Conservation (phyloP, 2,888 invertebrate species). For the Gisinianus flammeolus region DNA sequence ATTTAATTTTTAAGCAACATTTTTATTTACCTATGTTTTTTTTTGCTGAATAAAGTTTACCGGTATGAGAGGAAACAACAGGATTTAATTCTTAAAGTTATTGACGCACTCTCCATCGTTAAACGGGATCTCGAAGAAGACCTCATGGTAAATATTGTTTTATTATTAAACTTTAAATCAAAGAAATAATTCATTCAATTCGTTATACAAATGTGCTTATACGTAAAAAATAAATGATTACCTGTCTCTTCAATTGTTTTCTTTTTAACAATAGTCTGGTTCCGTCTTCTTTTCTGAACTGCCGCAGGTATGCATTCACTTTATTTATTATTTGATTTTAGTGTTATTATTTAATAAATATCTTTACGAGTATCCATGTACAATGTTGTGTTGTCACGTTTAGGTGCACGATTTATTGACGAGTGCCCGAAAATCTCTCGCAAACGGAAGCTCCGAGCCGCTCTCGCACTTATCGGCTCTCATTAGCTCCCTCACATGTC, state of each 20-base stretch:
- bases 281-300: conserved; percentile 71
- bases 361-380: neutral
- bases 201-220: no score
- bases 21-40: no score
- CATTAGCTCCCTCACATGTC: conserved; percentile 56
- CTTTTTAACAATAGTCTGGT: conserved; percentile 63
- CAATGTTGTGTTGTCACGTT: no score
- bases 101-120: conserved; percentile 75
- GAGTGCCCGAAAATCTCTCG: conserved; percentile 56
- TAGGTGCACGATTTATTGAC: conserved; percentile 57
- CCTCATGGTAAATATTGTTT: conserved; percentile 64
- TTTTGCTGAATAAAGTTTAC: conserved; percentile 74
- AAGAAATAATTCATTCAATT: neutral
- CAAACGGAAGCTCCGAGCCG: conserved; percentile 57
- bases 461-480: conserved; percentile 57
- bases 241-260: no score
- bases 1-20: no score
- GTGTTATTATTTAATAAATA: neutral
- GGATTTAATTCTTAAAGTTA: conserved; percentile 73
- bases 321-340: neutral
- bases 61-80: conserved; percentile 74
- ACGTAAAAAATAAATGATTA: no score
- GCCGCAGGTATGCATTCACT: conserved; percentile 66
- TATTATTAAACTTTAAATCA: no score
- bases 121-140: conserved; percentile 79